A percentile compares a stretch with the other conserved stretches of the same genome.
phyloP scores from a whole-genome alignment of 1,140 invertebrate genomes.

The Nomia melanderi region DNA sequence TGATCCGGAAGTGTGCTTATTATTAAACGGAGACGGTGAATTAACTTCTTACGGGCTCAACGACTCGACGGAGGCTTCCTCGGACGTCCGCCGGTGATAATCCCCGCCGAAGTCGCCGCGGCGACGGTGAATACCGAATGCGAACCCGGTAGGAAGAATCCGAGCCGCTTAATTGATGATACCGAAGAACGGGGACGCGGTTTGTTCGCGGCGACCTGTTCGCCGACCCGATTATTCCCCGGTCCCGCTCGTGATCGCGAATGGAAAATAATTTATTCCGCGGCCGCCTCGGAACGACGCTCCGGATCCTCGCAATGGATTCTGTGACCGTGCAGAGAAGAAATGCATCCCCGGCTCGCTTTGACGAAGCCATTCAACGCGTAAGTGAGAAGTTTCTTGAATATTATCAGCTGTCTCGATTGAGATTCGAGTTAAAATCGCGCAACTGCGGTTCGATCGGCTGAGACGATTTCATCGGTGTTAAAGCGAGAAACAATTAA shows the following conservation, averaged over 20 bases:
- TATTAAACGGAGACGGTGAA: conserved; percentile 68
- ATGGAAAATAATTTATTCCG: background rate
- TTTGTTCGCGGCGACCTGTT: background rate
- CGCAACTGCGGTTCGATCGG: too few species aligned
- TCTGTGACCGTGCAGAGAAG: background rate
- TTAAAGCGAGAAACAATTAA: too few species aligned
- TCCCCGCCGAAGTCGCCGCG: conserved; percentile 1
- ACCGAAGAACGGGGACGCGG: background rate
- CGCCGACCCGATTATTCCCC: background rate
- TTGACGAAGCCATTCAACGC: too few species aligned
- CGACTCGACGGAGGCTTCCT: background rate
- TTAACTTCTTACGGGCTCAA: conserved; percentile 57
- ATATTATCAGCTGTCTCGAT: too few species aligned
- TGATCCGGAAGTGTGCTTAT: conserved; percentile 67
- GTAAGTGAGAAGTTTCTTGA: too few species aligned
- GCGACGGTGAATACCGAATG: conserved; percentile 8
- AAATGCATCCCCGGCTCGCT: too few species aligned
- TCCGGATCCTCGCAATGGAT: background rate
- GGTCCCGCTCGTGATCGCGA: background rate
- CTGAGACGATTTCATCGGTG: too few species aligned
- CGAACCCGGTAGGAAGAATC: background rate
- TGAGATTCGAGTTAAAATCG: too few species aligned
- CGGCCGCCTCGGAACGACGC: background rate
- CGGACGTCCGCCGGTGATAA: conserved; percentile 8
- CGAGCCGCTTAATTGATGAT: background rate